Evolutionary conservation across 2,113 vertebrate species (phyloP), one percentile per base, ranked within the genome.

Genomic region (Spea multiplicata): DNA sequence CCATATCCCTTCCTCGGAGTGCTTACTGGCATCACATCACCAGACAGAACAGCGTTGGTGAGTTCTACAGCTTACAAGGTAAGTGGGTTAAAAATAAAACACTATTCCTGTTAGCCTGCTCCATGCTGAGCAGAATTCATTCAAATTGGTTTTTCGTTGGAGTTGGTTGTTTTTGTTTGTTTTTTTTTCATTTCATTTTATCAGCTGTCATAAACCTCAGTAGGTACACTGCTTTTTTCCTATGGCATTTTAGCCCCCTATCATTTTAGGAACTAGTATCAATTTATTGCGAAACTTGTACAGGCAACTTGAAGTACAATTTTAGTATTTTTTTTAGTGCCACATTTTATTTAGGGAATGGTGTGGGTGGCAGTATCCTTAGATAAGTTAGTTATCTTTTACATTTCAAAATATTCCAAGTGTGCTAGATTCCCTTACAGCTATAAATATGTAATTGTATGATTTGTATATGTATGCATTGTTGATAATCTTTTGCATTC

Each of bases 1-100:
- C 97, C 13, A 95, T 98, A 86, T 98, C 97, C 57, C 94, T 99
- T 80, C 97, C 97, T 73, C 96, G 97, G 6, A 99, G 97, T 14
- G 97, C 95, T 0, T 99, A 99, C 86, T 99, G 97, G 97, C 97
- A 98, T 84, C 97, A 99, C 83, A 99, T 99, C 88, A 98, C 95
- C 2, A 94, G 95, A 76, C 97, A 99, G 90, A 97, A 93, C 92
- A 99, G 97, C 66, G 91, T 97, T 80, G 96, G 96, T 85, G 96
- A 99, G 86, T 95, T 99, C 90, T 98, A 95, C 95, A 94, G 93
- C 90, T 97, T 96, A 93, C 96, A 97, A 96, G 96, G 97, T 93
- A 94, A 92, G 90, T 87, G 66, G 44, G 44, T 65, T 73, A 16
- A 5, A 50, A 53, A 30, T 49, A 53, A 80, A 73, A n/a, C 68